Evolutionary conservation across 2,888 invertebrate genomes (phyloP).

Genomic region (Plemyria rubiginata): DNA sequence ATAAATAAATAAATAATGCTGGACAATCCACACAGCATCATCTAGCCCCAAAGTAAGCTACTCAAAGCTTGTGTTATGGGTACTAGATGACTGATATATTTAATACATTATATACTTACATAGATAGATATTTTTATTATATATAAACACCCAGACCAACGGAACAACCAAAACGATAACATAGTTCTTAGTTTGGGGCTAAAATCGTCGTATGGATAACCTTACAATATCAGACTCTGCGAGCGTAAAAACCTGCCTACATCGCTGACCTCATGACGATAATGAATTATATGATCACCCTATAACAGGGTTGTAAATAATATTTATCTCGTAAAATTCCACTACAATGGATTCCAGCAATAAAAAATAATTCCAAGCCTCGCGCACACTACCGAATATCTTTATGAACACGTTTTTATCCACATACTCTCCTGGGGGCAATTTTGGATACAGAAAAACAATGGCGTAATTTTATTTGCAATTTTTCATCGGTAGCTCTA

Average conservation of each 20-base stretch:
- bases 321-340: conserved; percentile 35
- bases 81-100: too few relatives aligned
- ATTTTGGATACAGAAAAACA: conserved; percentile 58
- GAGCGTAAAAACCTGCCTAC: conserved; percentile 7
- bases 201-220: too few relatives aligned
- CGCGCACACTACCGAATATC: conserved; percentile 34
- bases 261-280: conserved; percentile 11
- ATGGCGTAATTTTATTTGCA: conserved; percentile 64
- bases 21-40: too few relatives aligned
- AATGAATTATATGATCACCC: conserved; percentile 27
- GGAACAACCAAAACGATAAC: too few relatives aligned
- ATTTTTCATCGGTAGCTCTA: conserved; percentile 65
- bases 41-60: too few relatives aligned
- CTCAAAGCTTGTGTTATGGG: too few relatives aligned
- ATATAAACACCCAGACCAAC: too few relatives aligned
- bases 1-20: too few relatives aligned
- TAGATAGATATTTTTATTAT: too few relatives aligned
- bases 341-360: conserved; percentile 42
- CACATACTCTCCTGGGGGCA: conserved; percentile 54
- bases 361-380: conserved; percentile 41
- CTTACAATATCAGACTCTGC: too few relatives aligned
- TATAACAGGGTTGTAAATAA: conserved; percentile 24
- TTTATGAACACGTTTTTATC: conserved; percentile 52
- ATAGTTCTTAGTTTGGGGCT: too few relatives aligned
- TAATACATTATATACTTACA: too few relatives aligned